Percentiles rank a stretch among this genome's conserved stretches.
phyloP scores from a whole-genome alignment of 2,113 vertebrate species.

The Hystrix cristata region DNA sequence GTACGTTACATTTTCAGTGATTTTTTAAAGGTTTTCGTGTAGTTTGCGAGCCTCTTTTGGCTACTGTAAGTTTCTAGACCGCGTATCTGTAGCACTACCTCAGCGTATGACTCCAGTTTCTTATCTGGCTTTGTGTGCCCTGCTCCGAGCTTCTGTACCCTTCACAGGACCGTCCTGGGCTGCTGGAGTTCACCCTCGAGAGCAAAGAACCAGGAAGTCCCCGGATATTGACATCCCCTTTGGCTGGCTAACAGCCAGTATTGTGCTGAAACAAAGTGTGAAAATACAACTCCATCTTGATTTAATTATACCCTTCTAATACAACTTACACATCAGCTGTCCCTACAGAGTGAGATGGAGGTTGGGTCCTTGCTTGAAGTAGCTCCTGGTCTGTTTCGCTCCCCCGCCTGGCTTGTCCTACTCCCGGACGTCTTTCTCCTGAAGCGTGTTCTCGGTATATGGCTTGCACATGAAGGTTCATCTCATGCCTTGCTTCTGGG shows the following conservation, averaged over 20 bases:
- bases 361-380: conserved; percentile 14
- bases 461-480: background rate
- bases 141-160: background rate
- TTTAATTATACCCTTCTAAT: background rate
- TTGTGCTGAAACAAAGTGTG: background rate
- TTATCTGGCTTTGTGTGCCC: background rate
- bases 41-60: background rate
- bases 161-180: background rate
- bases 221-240: background rate
- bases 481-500: background rate
- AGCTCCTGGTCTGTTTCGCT: background rate
- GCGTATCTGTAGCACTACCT: accelerated
- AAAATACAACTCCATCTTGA: background rate
- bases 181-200: background rate
- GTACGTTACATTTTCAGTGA: background rate
- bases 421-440: background rate
- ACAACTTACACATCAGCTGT: background rate
- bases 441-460: background rate
- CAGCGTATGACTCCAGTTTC: background rate
- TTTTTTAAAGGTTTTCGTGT: background rate
- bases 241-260: background rate
- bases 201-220: background rate
- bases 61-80: background rate
- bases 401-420: background rate
- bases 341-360: background rate